Evolutionary conservation across 1,140 invertebrate genomes (phyloP).

Genomic region (Drosophila truncata): DNA sequence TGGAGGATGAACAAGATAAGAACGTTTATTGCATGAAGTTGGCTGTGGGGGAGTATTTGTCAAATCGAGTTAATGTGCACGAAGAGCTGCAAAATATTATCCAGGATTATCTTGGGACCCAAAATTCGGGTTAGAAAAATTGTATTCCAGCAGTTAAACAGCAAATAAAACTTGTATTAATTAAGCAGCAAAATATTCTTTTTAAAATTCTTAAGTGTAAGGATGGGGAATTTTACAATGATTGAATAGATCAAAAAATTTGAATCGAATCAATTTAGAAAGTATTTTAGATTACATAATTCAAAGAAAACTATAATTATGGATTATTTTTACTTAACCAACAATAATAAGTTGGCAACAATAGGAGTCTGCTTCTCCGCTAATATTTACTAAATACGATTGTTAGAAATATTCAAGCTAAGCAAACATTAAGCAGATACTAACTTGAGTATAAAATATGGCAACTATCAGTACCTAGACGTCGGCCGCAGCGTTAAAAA

Average conservation of each 20-base stretch:
- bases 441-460: background rate
- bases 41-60: background rate
- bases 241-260: no score
- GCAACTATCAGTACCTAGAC: background rate
- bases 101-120: background rate
- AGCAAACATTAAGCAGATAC: background rate
- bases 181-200: background rate
- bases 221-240: no score
- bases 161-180: background rate
- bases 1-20: background rate
- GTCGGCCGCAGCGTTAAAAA: background rate
- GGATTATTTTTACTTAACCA: background rate
- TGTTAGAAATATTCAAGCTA: background rate
- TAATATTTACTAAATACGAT: background rate
- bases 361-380: background rate
- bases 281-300: background rate
- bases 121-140: background rate
- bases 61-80: no score
- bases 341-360: background rate
- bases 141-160: background rate
- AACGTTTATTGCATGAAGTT: background rate
- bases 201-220: background rate
- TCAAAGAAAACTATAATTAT: background rate
- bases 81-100: conserved; percentile 7
- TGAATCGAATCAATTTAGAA: no score